Evolutionary conservation across 2,888 invertebrate genomes (phyloP).

Genomic region (Enoplolaimus lenunculus): DNA sequence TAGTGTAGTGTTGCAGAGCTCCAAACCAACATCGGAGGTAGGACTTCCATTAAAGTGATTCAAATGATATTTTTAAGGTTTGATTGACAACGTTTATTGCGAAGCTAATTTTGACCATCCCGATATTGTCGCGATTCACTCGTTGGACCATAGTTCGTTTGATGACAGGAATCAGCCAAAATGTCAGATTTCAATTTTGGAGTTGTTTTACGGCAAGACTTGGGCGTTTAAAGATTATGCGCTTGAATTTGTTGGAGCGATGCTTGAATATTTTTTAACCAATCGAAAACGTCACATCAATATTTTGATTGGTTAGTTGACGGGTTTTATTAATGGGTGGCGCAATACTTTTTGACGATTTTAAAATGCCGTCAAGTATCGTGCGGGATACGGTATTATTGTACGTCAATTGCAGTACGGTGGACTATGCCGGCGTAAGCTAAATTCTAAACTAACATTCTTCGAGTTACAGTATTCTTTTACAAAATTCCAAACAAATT

Average conservation of each 20-base stretch:
- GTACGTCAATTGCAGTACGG: too few relatives aligned
- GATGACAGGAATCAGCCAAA: background rate
- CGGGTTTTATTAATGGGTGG: too few relatives aligned
- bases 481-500: too few relatives aligned
- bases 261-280: slow-evolving; percentile 42
- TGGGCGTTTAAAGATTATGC: slow-evolving; percentile 47
- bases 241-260: slow-evolving; percentile 42
- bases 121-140: background rate
- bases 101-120: slow-evolving; percentile 27
- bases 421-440: too few relatives aligned
- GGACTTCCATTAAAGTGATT: too few relatives aligned
- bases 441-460: too few relatives aligned
- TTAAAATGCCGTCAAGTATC: too few relatives aligned
- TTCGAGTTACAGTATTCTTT: too few relatives aligned
- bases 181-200: slow-evolving; percentile 40
- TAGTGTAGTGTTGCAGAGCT: too few relatives aligned
- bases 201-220: slow-evolving; percentile 46
- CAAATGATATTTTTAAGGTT: slow-evolving; percentile 14
- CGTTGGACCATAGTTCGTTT: slow-evolving; percentile 30
- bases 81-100: slow-evolving; percentile 2
- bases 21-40: too few relatives aligned
- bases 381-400: too few relatives aligned
- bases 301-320: slow-evolving; percentile 34
- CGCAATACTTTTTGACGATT: too few relatives aligned
- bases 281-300: slow-evolving; percentile 38